phyloP scores from a whole-genome alignment of 2,888 invertebrate genomes.

The Sarcophaga subvicina region DNA sequence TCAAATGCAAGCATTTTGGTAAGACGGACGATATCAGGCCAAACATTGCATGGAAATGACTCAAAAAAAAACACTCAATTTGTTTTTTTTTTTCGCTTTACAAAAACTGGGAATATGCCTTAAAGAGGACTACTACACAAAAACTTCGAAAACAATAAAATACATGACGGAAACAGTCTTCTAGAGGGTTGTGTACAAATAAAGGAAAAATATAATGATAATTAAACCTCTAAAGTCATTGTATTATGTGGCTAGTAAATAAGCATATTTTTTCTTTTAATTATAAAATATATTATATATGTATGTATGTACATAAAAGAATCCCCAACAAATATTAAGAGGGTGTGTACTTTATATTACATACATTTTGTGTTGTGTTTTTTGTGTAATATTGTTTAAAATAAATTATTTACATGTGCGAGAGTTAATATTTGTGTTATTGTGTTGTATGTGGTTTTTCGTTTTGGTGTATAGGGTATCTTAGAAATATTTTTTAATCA shows the following conservation, averaged over 20 bases:
- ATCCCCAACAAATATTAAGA: not conserved
- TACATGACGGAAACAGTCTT: not conserved
- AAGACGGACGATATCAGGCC: too few relatives aligned
- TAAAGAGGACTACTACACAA: too few relatives aligned
- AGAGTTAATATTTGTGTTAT: constrained; percentile 22
- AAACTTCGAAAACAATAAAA: too few relatives aligned
- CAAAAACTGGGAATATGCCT: too few relatives aligned
- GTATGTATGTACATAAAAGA: not conserved
- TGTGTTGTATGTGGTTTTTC: constrained; percentile 46
- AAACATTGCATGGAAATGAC: too few relatives aligned
- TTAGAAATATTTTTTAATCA: not conserved
- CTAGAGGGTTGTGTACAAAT: not conserved
- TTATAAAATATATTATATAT: not conserved
- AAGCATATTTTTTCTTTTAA: not conserved
- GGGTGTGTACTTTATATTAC: constrained; percentile 22
- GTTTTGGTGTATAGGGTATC: not conserved
- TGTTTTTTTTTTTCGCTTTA: too few relatives aligned
- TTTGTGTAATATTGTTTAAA: constrained; percentile 21
- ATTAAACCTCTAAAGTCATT: too few relatives aligned
- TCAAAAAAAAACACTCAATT: too few relatives aligned
- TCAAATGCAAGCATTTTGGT: too few relatives aligned
- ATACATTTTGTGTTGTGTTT: not conserved
- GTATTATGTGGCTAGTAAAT: not conserved
- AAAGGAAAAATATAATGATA: not conserved
- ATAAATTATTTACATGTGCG: constrained; percentile 10